Evolutionary conservation across 2,888 invertebrate genomes (phyloP).

Genomic region (Rhynchonema sp.): DNA sequence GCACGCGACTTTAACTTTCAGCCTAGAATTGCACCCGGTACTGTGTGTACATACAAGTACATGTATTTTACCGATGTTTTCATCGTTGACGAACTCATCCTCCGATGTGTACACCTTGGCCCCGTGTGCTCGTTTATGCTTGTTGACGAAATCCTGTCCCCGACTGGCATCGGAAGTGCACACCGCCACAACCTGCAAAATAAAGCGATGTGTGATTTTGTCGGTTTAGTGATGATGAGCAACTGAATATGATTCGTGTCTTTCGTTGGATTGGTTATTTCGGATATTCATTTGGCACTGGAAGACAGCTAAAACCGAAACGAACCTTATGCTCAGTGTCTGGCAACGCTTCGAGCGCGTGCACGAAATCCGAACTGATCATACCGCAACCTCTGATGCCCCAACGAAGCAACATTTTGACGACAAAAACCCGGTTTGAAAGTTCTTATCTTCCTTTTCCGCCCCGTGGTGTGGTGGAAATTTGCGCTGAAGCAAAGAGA

Average conservation of each 20-base stretch:
- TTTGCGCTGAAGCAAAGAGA: no score
- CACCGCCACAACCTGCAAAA: background rate
- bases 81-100: slow-evolving; percentile 30
- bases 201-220: no score
- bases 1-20: no score
- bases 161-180: background rate
- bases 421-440: background rate
- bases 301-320: no score
- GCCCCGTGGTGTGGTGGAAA: no score
- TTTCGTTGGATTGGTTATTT: no score
- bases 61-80: slow-evolving; percentile 26
- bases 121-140: slow-evolving; percentile 48
- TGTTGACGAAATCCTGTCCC: slow-evolving; percentile 32
- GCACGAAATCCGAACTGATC: slow-evolving; percentile 11
- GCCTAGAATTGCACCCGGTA: no score
- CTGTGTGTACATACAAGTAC: no score
- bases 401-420: slow-evolving; percentile 8
- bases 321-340: slow-evolving; percentile 7
- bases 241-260: no score
- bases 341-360: slow-evolving; percentile 5
- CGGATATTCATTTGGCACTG: no score
- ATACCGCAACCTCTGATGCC: slow-evolving; percentile 11
- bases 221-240: no score
- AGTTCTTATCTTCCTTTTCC: background rate
- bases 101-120: slow-evolving; percentile 33